Evolutionary conservation across 1,140 invertebrate genomes (phyloP), one percentile per base, ranked within the genome.

Genomic region (Drosophila seguyi): DNA sequence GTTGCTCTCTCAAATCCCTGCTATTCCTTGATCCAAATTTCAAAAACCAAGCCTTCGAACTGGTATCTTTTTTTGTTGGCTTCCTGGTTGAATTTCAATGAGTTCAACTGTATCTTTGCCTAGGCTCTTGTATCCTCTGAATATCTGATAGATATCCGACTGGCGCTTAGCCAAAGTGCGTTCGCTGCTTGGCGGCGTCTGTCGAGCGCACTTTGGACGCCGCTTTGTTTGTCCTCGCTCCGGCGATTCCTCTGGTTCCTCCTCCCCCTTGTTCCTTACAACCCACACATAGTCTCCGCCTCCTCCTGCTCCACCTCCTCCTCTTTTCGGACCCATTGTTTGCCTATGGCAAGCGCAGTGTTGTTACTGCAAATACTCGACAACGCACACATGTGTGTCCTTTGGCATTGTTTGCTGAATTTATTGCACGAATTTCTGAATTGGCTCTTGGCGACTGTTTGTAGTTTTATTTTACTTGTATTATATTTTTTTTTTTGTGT

Each of bases 391-490:
- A 71, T 75, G 81, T 81, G 66, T 65, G 85, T 57, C 69, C 68
- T 55, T 73, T 59, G 78, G 81, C 69, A 90, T 88, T 88, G 85
- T 90, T 85, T 90, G 85, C 81, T 55, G 81, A 90, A 88, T 88
- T 88, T 88, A 88, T 88, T 85, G 85, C 85, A 79, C 73, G 84
- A 88, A 90, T 81, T 85, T 88, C 81, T 84, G 81, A 85, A 88
- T 88, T 88, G 84, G 84, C 85, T 90, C 81, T 78, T 72, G 77
- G 86, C 77, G 59, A 61, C 71, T 55, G 61, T 79, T 76, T 83
- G 73, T 81, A 71, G 76, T 90, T 81, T 90, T 85, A 79, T 83
- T 84, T 71, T 60, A 48, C 36, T 71, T 72, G 31, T 53, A 16
- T 67, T 72, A 79, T 47, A 16, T 47, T 25, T 47, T 16, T 47